Conservation (phyloP, 2,888 invertebrate genomes). For the Adineta ricciae region DNA sequence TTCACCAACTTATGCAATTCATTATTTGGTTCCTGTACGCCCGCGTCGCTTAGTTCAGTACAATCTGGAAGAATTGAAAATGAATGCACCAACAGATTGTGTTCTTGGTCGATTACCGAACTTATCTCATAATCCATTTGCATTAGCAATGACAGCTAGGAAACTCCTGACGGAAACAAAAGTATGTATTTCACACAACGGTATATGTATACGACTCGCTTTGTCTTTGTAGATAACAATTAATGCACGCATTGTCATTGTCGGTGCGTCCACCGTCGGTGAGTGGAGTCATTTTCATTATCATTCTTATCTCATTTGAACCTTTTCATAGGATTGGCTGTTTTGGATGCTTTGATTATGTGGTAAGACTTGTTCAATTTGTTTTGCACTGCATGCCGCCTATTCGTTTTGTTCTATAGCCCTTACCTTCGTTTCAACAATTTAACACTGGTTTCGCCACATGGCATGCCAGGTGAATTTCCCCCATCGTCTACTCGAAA, state of each 20-base stretch:
- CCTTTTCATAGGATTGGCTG: conserved; percentile 40
- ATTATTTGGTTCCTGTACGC: conserved; percentile 48
- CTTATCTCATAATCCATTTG: conserved; percentile 40
- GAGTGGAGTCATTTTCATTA: neutral
- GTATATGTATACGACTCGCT: neutral
- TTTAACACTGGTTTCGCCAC: conserved; percentile 61
- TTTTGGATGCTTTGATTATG: conserved; percentile 47
- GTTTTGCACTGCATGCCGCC: conserved; percentile 32
- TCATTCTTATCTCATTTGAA: neutral
- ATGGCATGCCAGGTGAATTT: conserved; percentile 55
- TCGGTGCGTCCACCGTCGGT: conserved; percentile 45
- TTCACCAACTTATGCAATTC: conserved; percentile 43
- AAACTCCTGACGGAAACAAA: conserved; percentile 50
- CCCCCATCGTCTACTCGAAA: conserved; percentile 41
- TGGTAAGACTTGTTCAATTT: conserved; percentile 39
- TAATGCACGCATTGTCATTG: conserved; percentile 49
- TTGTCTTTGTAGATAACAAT: conserved; percentile 36
- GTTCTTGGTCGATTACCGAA: conserved; percentile 38
- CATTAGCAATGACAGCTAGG: conserved; percentile 48
- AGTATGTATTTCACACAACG: conserved; percentile 36
- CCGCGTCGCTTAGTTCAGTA: conserved; percentile 47
- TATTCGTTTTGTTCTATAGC: conserved; percentile 43
- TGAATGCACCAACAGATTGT: conserved; percentile 47
- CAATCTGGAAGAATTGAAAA: conserved; percentile 42
- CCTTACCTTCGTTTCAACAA: conserved; percentile 61